Conservation (phyloP, 2,113 vertebrate genomes). For the Malurus cyaneus region DNA sequence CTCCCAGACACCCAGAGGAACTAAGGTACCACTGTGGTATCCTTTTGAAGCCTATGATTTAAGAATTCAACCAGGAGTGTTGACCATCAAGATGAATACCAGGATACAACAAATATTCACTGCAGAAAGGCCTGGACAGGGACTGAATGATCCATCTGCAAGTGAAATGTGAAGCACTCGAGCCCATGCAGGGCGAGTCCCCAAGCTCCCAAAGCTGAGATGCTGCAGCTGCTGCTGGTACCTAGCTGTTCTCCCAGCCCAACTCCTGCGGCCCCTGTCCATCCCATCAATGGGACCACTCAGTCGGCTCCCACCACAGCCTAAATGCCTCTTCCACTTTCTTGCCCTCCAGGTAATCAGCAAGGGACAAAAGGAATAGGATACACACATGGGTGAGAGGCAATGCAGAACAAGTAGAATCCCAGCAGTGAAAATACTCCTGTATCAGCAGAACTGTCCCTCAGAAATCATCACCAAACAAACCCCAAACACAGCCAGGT, state of each 20-base stretch:
- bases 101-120: neutral
- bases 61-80: neutral
- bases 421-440: neutral
- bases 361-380: fast-evolving
- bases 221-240: neutral
- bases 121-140: neutral
- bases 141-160: neutral
- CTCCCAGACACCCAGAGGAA: neutral
- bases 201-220: fast-evolving
- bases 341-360: neutral
- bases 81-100: neutral
- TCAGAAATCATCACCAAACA: neutral
- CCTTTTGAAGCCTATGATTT: neutral
- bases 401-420: neutral
- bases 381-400: fast-evolving
- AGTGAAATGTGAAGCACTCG: fast-evolving
- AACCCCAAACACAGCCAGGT: fast-evolving
- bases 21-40: fast-evolving
- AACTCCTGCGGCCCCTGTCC: neutral
- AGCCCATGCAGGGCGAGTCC: neutral
- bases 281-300: fast-evolving
- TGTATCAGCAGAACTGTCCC: neutral
- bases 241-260: fast-evolving
- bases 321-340: fast-evolving
- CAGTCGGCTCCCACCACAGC: neutral